Percentiles rank a stretch among this genome's conserved stretches.
phyloP scores from a whole-genome alignment of 2,888 invertebrate species.

The Prenolepis imparis region DNA sequence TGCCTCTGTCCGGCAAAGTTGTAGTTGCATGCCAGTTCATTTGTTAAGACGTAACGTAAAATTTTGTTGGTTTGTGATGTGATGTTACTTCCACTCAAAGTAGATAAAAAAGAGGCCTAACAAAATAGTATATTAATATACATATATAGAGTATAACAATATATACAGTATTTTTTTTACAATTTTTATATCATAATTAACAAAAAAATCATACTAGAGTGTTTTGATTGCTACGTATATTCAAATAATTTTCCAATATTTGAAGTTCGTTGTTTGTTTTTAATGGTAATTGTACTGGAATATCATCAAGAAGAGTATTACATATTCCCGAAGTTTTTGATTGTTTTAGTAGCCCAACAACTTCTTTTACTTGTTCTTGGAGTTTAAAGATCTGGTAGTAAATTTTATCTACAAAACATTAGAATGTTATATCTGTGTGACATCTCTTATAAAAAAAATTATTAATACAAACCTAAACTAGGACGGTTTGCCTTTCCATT shows the following conservation, averaged over 20 bases:
- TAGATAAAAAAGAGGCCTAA: conserved; percentile 11
- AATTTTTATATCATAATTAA: neutral
- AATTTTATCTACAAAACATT: conserved; percentile 9
- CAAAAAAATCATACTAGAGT: neutral
- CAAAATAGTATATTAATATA: neutral
- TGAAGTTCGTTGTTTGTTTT: neutral
- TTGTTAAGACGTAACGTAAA: conserved; percentile 1
- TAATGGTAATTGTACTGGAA: neutral
- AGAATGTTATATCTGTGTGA: neutral
- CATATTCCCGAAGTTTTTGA: neutral
- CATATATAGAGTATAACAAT: neutral
- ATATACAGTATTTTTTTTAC: neutral
- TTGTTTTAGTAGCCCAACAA: neutral
- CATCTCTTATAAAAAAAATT: neutral
- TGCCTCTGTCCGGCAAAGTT: neutral
- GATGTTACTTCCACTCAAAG: neutral
- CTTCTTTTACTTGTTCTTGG: neutral
- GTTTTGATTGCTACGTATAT: neutral
- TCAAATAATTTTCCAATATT: conserved; percentile 6
- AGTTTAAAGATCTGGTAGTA: neutral
- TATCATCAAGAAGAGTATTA: neutral
- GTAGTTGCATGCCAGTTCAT: neutral
- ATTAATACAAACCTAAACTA: conserved; percentile 12
- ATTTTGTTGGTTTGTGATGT: conserved; percentile 2
- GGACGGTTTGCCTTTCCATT: neutral